Evolutionary conservation across 2,113 vertebrate genomes (phyloP).

Genomic region (Nycticorax nycticorax): DNA sequence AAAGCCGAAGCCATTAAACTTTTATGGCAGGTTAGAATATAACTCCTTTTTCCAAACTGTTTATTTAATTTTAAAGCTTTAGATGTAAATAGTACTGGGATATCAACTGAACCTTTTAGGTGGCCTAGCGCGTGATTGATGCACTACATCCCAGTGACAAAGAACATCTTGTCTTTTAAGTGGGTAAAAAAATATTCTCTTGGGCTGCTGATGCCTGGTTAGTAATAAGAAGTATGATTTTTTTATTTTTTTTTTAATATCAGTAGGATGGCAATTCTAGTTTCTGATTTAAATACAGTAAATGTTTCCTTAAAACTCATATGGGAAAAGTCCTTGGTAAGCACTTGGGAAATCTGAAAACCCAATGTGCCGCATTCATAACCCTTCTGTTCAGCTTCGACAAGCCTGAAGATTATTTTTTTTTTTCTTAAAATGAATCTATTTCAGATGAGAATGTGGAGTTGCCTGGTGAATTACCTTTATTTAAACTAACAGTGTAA

Average conservation of each 20-base stretch:
- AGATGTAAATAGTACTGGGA: background rate
- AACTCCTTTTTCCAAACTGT: background rate
- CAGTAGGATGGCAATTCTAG: background rate
- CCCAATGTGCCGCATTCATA: accelerated
- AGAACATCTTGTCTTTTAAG: background rate
- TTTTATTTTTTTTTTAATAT: background rate
- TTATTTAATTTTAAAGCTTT: background rate
- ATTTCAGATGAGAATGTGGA: background rate
- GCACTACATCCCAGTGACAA: background rate
- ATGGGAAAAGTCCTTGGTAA: background rate
- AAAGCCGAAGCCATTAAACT: background rate
- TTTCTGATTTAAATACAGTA: background rate
- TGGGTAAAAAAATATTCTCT: background rate
- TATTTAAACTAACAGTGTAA: background rate
- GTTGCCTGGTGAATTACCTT: background rate
- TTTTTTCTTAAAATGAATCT: background rate
- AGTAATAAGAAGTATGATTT: background rate
- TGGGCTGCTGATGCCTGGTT: background rate
- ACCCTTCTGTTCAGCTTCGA: background rate
- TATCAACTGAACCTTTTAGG: background rate
- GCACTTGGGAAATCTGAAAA: background rate
- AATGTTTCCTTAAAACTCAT: background rate
- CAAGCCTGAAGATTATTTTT: background rate
- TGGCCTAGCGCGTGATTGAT: background rate
- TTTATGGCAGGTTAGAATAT: background rate